Evolutionary conservation across 2,888 invertebrate genomes (phyloP), one percentile per base, ranked within the genome.

Genomic region (Sabellastarte sp.): DNA sequence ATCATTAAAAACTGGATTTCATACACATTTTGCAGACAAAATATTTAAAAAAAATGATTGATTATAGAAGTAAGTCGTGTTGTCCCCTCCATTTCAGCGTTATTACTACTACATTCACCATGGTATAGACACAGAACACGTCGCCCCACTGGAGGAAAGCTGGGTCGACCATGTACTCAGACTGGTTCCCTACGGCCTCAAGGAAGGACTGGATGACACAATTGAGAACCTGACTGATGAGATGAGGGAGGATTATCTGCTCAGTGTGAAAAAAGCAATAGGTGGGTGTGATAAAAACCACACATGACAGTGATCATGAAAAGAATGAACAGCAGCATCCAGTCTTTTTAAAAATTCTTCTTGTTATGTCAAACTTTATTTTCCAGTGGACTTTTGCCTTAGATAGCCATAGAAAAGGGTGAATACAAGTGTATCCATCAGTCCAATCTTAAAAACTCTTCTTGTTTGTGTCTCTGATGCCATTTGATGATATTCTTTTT

Each of bases 31-130:
- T 78, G n/a, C n/a, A n/a, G n/a, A n/a, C n/a, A n/a, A n/a, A n/a
- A n/a, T n/a, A 33, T 28, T 4, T 57, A 28, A 57, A 5, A 57
- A 30, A 5, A 5, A 31, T 31, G 10, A 24, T 30, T 15, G 15
- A 30, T 51, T 51, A 10, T 24, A 32, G n/a, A 15, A 51, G 29
- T 28, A 2, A 30, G 3, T 51, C 10, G 53, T 58, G 32, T 59
- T 53, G n/a, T n/a, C n/a, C n/a, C n/a, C n/a, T n/a, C n/a, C n/a
- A n/a, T n/a, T n/a, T 3, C 77, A 86, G 77, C 88, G 93, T 68
- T 95, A 95, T 84, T 93, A 93, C 81, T 93, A 93, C 82, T 96
- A 94, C 77, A 89, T 95, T 57, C 90, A 90, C 76, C 90, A 93
- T 81, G 95, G 95, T 0, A 91, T 95, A 55, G 94, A 94, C 79